Conservation (phyloP, 2,113 vertebrate genomes). For the Vidua macroura region DNA sequence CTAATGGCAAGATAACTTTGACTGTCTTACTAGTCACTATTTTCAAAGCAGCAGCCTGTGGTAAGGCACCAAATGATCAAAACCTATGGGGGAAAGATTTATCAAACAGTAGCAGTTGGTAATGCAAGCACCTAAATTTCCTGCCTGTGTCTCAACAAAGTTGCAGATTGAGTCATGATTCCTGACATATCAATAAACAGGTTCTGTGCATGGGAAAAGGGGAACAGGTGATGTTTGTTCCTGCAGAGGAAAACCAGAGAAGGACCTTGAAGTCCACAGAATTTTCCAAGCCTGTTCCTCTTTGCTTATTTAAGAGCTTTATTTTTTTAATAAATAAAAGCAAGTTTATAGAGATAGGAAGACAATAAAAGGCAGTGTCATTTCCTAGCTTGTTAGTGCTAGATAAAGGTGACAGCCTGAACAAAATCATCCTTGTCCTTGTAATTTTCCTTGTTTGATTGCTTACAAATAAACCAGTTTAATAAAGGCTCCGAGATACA, state of each 20-base stretch:
- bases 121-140: conserved; percentile 37
- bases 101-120: background rate
- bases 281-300: conserved; percentile 23
- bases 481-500: conserved; percentile 1
- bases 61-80: background rate
- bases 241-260: conserved; percentile 23
- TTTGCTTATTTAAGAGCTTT: conserved; percentile 57
- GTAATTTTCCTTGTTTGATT: conserved; percentile 36
- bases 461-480: conserved; percentile 56
- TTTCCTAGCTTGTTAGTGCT: conserved; percentile 35
- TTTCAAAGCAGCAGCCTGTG: background rate
- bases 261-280: conserved; percentile 37
- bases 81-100: background rate
- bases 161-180: conserved; percentile 36
- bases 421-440: conserved; percentile 28
- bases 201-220: background rate
- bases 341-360: conserved; percentile 44
- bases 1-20: background rate
- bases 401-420: conserved; percentile 29
- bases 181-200: conserved; percentile 35
- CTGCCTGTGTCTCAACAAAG: conserved; percentile 27
- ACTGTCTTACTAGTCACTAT: background rate
- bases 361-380: conserved; percentile 42
- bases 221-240: conserved; percentile 21
- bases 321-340: conserved; percentile 9